Percentiles rank a stretch among this genome's conserved stretches.
Evolutionary conservation across 2,888 invertebrate genomes (phyloP).

Genomic region (Germaria angustata): DNA sequence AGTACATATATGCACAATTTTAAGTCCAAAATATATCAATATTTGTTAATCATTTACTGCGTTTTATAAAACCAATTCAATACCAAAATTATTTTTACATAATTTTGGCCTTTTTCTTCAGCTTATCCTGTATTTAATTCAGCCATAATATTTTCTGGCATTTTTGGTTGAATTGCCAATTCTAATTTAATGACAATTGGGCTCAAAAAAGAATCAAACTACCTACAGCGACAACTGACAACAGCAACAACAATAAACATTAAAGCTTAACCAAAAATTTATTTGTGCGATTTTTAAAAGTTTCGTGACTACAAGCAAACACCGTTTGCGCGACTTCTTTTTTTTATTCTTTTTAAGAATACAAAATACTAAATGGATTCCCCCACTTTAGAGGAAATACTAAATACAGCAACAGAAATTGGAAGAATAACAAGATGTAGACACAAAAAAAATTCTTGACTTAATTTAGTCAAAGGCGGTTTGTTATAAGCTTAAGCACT

Average conservation of each 20-base stretch:
- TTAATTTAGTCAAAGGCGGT: conserved; percentile 58
- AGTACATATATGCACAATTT: no score
- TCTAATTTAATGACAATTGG: conserved; percentile 57
- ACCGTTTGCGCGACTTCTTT: conserved; percentile 7
- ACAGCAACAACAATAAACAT: conserved; percentile 33
- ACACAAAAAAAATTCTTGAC: conserved; percentile 43
- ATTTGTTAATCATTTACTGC: no score
- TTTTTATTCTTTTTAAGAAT: not conserved
- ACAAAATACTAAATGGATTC: conserved; percentile 47
- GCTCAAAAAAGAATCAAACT: conserved; percentile 26
- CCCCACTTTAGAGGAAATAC: conserved; percentile 40
- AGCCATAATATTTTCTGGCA: no score
- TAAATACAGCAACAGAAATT: not conserved
- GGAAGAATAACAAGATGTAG: not conserved
- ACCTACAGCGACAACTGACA: conserved; percentile 31
- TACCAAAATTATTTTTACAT: no score
- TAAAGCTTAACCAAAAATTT: conserved; percentile 59
- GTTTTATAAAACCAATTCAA: no score
- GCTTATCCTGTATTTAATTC: conserved; percentile 35
- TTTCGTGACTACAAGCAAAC: conserved; percentile 53
- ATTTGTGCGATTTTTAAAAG: conserved; percentile 53
- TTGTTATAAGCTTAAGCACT: conserved; percentile 19
- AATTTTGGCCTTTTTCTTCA: not conserved
- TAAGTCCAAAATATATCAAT: no score
- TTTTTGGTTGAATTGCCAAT: conserved; percentile 25